These are phyloP conservation scores for Thalassoma bifasciatum DNA, from an alignment of 2,113 vertebrate genomes.

Conservation along the genomic window DNA sequence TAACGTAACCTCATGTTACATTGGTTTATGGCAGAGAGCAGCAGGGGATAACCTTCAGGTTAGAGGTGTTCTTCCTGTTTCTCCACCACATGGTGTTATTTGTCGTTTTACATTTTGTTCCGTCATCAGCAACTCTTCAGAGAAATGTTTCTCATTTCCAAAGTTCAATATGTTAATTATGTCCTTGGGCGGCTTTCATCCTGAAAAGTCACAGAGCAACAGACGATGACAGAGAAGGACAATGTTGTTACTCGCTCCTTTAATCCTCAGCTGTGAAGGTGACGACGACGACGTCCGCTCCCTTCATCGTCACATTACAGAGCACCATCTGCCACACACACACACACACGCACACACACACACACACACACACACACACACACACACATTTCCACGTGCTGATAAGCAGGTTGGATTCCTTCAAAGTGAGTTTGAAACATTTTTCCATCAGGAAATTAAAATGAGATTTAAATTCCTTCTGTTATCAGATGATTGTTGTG, in stretches of 20 bases:
- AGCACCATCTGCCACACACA: slow-evolving; percentile 17
- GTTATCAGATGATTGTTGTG: background rate
- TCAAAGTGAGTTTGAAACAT: slow-evolving; percentile 42
- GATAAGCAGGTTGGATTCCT: slow-evolving; percentile 17
- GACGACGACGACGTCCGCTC: background rate
- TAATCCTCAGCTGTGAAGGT: slow-evolving; percentile 18
- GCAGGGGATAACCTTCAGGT: too few relatives aligned
- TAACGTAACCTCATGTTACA: too few relatives aligned
- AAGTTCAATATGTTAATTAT: background rate
- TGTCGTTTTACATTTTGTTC: too few relatives aligned
- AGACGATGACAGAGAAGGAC: background rate
- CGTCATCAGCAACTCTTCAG: too few relatives aligned
- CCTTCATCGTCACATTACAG: background rate
- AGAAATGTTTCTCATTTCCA: background rate
- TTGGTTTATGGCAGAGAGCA: too few relatives aligned
- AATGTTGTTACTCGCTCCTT: background rate
- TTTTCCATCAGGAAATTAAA: background rate
- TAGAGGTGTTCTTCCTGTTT: too few relatives aligned
- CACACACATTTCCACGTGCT: slow-evolving; percentile 1
- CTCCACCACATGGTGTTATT: too few relatives aligned
- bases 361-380: too few relatives aligned
- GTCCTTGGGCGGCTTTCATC: slow-evolving; percentile 13
- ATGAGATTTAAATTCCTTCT: background rate
- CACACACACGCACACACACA: too few relatives aligned
- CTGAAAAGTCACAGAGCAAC: slow-evolving; percentile 5